phyloP scores from a whole-genome alignment of 2,888 invertebrate genomes.

The Thereva unica region DNA sequence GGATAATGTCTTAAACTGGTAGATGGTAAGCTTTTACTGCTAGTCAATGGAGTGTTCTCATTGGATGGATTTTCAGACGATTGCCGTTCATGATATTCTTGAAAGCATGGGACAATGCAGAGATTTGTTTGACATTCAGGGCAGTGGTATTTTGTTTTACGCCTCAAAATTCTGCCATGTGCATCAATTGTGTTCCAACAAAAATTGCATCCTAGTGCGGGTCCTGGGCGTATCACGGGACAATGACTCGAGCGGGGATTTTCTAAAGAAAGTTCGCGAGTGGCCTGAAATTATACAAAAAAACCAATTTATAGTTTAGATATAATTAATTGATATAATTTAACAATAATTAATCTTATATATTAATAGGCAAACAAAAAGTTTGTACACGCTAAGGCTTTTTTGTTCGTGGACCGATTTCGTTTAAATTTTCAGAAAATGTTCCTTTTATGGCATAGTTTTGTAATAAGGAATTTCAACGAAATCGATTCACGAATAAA shows the following conservation, averaged over 20 bases:
- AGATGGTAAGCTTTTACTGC: slow-evolving; percentile 38
- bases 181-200: slow-evolving; percentile 90
- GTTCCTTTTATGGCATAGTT: too few species aligned
- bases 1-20: slow-evolving; percentile 49
- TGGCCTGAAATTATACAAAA: slow-evolving; percentile 54
- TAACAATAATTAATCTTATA: too few species aligned
- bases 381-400: too few species aligned
- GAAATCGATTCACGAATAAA: too few species aligned
- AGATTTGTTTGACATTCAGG: slow-evolving; percentile 87
- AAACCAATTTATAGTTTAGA: background rate
- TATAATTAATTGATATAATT: too few species aligned
- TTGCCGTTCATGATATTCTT: slow-evolving; percentile 76
- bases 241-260: slow-evolving; percentile 75
- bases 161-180: slow-evolving; percentile 77
- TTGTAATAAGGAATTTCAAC: too few species aligned
- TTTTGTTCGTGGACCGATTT: too few species aligned
- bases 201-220: slow-evolving; percentile 84
- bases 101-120: slow-evolving; percentile 88
- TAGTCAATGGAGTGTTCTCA: slow-evolving; percentile 43
- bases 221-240: slow-evolving; percentile 80
- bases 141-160: slow-evolving; percentile 89
- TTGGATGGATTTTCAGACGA: slow-evolving; percentile 50
- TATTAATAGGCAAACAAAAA: too few species aligned
- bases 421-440: too few species aligned
- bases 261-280: slow-evolving; percentile 57